These are phyloP conservation scores for Nomada goodeniana DNA, from an alignment of 2,888 invertebrate species.

Conservation along the genomic window DNA sequence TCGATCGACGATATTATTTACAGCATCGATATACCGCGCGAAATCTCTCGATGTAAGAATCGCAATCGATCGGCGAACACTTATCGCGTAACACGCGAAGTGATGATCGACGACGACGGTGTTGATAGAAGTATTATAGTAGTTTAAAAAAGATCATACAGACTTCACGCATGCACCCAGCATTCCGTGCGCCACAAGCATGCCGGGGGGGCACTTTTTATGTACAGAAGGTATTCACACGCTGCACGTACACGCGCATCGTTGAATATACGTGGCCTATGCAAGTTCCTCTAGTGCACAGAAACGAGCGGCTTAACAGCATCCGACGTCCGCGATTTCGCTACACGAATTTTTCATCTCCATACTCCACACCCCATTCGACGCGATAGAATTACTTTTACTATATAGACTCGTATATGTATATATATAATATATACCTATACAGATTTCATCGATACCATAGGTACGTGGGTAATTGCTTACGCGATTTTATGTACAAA, in stretches of 20 bases:
- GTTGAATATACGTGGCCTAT: constrained; percentile 23
- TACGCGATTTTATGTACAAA: constrained; percentile 70
- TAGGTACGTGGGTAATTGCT: constrained; percentile 67
- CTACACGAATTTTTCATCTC: neutral
- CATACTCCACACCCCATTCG: neutral
- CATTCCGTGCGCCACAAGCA: constrained; percentile 42
- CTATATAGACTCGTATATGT: constrained; percentile 36
- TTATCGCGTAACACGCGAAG: constrained; percentile 39
- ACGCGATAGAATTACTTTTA: constrained; percentile 24
- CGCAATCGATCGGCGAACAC: constrained; percentile 58
- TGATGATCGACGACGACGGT: constrained; percentile 2
- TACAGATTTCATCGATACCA: constrained; percentile 55
- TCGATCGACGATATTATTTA: neutral
- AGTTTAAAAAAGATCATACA: constrained; percentile 46
- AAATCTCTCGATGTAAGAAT: constrained; percentile 26
- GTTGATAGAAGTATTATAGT: constrained; percentile 20
- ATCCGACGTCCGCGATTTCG: constrained; percentile 33
- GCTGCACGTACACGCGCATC: constrained; percentile 20
- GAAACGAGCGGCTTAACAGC: constrained; percentile 40
- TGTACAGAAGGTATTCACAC: constrained; percentile 49
- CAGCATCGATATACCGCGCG: constrained; percentile 17
- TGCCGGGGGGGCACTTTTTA: constrained; percentile 54
- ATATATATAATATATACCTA: constrained; percentile 58
- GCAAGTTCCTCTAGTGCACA: constrained; percentile 6
- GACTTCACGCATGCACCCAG: constrained; percentile 48